Base-by-base conservation (phyloP, 2,888 invertebrate species). In the Trissolcus brochymenae region DNA sequence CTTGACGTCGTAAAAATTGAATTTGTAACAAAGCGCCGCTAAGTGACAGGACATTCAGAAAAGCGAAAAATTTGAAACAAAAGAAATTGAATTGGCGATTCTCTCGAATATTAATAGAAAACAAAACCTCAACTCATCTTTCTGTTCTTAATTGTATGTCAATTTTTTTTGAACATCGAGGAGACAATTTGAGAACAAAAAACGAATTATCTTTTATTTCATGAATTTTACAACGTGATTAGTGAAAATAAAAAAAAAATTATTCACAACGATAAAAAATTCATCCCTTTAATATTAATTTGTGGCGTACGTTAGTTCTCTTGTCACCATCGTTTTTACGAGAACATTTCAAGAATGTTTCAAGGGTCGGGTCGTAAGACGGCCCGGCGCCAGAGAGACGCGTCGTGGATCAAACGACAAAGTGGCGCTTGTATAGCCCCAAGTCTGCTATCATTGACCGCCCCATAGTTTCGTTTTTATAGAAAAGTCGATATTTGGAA, bases 341-440 rank as follows among this genome's bases (percentile, higher is more conserved):
- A 41, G 46, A 14, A 46, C 35, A 35, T 35, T 35, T 16, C 16
- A 46, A 46, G 51, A 29, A 43, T 61, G 53, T 53, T 66, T 46
- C 16, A 29, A 55, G 60, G 73, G 70, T 65, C 43, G 54, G 54
- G 68, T 68, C 56, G 29, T 56, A 59, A 59, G 68, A 75, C 64
- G 66, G 61, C 61, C 6, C 56, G 71, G 72, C 72, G 67, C 67
- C 76, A 76, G 67, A 57, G 46, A 72, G 76, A 55, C 76, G 76
- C 72, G 62, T 68, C 72, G 19, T 61, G 71, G 71, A 76, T 72
- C 62, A 76, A 76, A 76, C 76, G 67, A 72, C 62, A 49, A 41
- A 61, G 60, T 19, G 35, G 13, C 72, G 72, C 53, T 29, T 59
- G 57, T 67, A 72, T 76, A 77, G 60, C 65, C 65, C 64, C 54